phyloP scores from a whole-genome alignment of 2,113 vertebrate species.

The Malurus melanocephalus region DNA sequence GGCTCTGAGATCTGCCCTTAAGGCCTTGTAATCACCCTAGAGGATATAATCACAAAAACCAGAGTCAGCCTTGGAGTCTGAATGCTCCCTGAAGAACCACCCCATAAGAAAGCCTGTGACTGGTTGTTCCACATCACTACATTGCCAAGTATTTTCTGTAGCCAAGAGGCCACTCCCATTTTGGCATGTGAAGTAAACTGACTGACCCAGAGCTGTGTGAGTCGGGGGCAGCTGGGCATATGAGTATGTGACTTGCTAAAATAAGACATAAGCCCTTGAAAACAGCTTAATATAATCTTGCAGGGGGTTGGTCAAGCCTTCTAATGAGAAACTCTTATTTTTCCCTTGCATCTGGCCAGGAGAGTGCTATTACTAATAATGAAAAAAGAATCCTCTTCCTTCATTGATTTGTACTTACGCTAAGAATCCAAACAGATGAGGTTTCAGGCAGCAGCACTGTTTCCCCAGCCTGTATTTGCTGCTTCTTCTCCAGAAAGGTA shows the following conservation, averaged over 20 bases:
- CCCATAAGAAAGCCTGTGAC: not conserved
- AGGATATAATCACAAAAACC: not conserved
- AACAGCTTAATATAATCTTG: conserved; percentile 21
- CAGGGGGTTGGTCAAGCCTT: not conserved
- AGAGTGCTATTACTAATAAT: not conserved
- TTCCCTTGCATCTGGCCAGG: not conserved
- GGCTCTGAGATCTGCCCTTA: not conserved
- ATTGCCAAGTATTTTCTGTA: not conserved
- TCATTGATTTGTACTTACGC: not conserved
- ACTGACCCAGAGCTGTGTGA: not conserved
- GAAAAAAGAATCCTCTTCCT: not conserved
- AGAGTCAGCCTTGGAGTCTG: not conserved
- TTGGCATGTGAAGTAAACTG: not conserved
- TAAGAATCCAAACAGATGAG: not conserved
- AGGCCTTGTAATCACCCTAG: not conserved
- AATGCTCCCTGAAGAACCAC: not conserved
- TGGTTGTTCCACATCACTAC: not conserved
- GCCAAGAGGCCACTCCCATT: not conserved
- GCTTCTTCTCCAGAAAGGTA: not conserved
- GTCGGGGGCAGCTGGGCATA: not conserved
- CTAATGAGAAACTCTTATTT: not conserved
- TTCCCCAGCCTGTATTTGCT: not conserved
- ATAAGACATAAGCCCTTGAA: conserved; percentile 29
- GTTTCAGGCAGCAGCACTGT: not conserved
- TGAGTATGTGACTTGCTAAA: conserved; percentile 2